These are phyloP conservation scores for Penelope pileata DNA, from an alignment of 2,113 vertebrate genomes.

Conservation along the genomic window DNA sequence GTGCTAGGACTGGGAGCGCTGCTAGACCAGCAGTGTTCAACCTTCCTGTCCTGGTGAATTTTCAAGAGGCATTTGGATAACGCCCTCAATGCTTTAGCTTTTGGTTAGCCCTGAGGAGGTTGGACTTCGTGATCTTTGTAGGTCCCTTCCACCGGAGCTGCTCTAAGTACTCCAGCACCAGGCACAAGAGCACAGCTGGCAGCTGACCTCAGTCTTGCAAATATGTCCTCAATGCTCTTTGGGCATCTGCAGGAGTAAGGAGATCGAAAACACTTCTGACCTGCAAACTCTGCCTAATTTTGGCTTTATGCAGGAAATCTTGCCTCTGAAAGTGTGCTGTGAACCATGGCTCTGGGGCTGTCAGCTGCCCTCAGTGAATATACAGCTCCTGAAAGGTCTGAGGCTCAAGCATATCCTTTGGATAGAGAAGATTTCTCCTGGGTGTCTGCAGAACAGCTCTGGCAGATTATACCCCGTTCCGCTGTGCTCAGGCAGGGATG, in stretches of 20 bases:
- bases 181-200: background rate
- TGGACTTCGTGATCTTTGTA: background rate
- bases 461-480: no score
- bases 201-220: background rate
- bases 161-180: background rate
- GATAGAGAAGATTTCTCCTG: background rate
- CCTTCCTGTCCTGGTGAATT: background rate
- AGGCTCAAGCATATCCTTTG: rapidly evolving
- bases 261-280: background rate
- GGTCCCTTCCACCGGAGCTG: background rate
- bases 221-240: background rate
- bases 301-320: rapidly evolving
- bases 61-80: background rate
- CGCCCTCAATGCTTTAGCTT: background rate
- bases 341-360: background rate
- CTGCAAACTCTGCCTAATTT: background rate
- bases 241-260: background rate
- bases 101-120: background rate
- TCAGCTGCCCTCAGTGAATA: background rate
- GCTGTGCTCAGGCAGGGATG: background rate
- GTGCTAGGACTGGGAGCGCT: background rate
- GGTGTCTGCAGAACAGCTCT: background rate
- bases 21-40: background rate
- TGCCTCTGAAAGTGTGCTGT: background rate
- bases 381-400: background rate